A percentile compares a stretch with the other conserved stretches of the same genome.
phyloP scores from a whole-genome alignment of 2,888 invertebrate genomes.

The Caenorhabditis sp. region DNA sequence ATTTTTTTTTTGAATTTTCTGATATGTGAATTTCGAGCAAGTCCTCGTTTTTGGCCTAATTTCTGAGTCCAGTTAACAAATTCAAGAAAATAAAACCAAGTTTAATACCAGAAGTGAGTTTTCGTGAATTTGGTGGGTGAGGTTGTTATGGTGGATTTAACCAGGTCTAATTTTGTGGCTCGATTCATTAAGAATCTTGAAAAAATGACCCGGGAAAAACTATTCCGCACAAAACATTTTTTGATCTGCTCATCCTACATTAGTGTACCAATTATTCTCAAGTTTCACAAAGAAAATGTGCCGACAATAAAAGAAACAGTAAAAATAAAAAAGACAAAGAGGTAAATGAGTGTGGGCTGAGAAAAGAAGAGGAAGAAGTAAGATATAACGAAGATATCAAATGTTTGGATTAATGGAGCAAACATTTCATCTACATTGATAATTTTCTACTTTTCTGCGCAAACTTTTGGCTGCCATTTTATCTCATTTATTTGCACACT shows the following conservation, averaged over 20 bases:
- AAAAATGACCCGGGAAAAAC: too few species aligned
- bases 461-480: not conserved
- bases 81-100: too few species aligned
- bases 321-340: not conserved
- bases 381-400: slow-evolving; percentile 8
- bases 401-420: slow-evolving; percentile 42
- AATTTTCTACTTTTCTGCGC: not conserved
- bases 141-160: too few species aligned
- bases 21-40: too few species aligned
- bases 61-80: too few species aligned
- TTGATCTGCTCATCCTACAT: not conserved
- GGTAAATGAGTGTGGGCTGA: not conserved
- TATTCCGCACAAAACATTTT: too few species aligned
- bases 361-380: not conserved
- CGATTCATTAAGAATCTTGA: too few species aligned
- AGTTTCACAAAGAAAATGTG: not conserved
- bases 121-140: too few species aligned
- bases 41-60: too few species aligned
- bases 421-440: slow-evolving; percentile 23
- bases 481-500: not conserved
- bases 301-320: not conserved
- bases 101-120: too few species aligned
- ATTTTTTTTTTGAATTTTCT: too few species aligned
- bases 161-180: too few species aligned
- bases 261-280: not conserved